Evolutionary conservation across 2,797 vertebrate species (phyloP).

Genomic region (Cynopterus sphinx): DNA sequence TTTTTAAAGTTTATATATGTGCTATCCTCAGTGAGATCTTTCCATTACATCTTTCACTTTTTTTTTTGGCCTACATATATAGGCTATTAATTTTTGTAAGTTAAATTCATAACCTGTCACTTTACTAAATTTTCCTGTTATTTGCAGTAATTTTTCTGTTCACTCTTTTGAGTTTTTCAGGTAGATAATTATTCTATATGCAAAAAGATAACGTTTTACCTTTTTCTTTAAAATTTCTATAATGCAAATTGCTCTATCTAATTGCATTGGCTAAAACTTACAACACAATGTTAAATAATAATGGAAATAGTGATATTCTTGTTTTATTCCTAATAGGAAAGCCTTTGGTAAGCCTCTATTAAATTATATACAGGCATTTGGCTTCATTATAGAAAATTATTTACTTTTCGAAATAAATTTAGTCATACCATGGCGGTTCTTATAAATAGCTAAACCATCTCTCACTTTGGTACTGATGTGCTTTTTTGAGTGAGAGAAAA

Average conservation of each 20-base stretch:
- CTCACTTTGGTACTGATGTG: neutral
- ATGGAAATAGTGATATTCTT: neutral
- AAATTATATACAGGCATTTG: neutral
- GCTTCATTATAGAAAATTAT: neutral
- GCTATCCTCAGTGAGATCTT: neutral
- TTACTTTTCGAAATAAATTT: neutral
- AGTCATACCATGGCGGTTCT: neutral
- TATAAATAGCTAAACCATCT: neutral
- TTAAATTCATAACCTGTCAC: neutral
- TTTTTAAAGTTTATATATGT: neutral
- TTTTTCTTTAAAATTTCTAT: neutral
- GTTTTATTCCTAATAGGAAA: neutral
- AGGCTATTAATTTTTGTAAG: neutral
- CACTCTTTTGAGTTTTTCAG: neutral
- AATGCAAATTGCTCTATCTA: neutral
- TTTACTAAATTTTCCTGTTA: neutral
- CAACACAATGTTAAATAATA: neutral
- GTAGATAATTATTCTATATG: neutral
- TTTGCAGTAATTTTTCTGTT: neutral
- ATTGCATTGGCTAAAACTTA: neutral
- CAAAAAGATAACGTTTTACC: neutral
- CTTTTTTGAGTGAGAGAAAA: neutral
- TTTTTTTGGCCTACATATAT: neutral
- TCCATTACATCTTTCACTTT: neutral
- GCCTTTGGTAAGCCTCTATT: neutral